Conservation (phyloP, 2,113 vertebrate genomes). For the Alosa alosa region DNA sequence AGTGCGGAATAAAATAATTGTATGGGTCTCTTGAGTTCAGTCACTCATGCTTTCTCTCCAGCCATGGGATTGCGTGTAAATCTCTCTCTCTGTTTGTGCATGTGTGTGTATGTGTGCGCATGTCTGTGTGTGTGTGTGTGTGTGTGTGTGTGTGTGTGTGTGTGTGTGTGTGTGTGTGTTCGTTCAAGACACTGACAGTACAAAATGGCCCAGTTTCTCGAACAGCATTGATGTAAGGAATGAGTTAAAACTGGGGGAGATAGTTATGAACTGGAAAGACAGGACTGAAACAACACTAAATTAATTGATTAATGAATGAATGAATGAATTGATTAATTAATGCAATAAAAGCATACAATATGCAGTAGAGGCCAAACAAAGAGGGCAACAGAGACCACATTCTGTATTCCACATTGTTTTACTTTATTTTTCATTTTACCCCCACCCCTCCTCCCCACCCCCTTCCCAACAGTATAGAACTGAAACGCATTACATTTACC, state of each 20-base stretch:
- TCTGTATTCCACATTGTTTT: constrained; percentile 80
- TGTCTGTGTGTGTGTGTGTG: not conserved
- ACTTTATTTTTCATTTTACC: constrained; percentile 97
- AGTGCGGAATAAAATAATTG: constrained; percentile 45
- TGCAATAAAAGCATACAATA: not conserved
- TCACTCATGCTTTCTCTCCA: constrained; percentile 52
- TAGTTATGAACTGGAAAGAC: too few relatives aligned
- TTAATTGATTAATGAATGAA: too few relatives aligned
- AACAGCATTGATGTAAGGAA: not conserved
- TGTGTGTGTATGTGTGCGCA: not conserved
- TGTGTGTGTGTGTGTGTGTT: constrained; percentile 17
- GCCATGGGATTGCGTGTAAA: not conserved
- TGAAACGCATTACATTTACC: constrained; percentile 99
- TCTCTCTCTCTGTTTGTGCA: not conserved
- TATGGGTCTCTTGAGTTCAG: constrained; percentile 60
- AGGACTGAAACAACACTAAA: too few relatives aligned
- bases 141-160: constrained; percentile 6
- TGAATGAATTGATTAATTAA: not conserved
- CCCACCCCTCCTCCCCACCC: constrained; percentile 48
- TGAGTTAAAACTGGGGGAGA: not conserved
- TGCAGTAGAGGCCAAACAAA: not conserved
- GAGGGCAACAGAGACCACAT: constrained; percentile 35
- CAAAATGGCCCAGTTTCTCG: not conserved
- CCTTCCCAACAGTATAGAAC: constrained; percentile 91
- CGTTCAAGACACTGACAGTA: not conserved